Base-by-base conservation (phyloP, 2,797 vertebrate genomes). In the Intellagama lesueurii region DNA sequence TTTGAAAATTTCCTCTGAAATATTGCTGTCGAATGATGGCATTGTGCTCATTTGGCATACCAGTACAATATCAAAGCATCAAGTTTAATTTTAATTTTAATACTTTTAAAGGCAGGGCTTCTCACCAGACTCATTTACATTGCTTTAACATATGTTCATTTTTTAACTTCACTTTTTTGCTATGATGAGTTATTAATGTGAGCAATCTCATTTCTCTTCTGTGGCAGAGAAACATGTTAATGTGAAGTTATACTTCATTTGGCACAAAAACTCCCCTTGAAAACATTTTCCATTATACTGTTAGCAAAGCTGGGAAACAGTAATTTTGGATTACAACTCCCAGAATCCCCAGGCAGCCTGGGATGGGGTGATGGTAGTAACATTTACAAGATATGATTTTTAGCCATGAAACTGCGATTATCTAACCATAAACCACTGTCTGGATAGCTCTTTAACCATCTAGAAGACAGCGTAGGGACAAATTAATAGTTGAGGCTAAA, bases 401-500 rank as follows among this genome's bases (percentile, higher is more conserved):
- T 19, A 79, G 32, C 84, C 5, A 56, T 5, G 64, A 84, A 85
- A 30, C 19, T 90, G 91, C 49, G 66, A 66, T 49, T 90, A 44
- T 86, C 66, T 75, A 84, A 35, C 32, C 70, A 40, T 78, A 91
- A 72, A 6, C 66, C 52, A 91, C 91, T 91, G 81, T 84, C 40
- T 82, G 81, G 69, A 79, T 76, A 69, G 76, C 47, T 95, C 85
- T 91, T 90, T 95, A 94, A 40, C 87, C 89, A 93, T 90, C 5
- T 2, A 88, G 35, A 91, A 60, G 91, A 83, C 92, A n/a, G 24
- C 17, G 17, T 49, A 26, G 44, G 44, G 32, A 16, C 35, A 24
- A 6, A 91, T 89, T 88, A 87, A 93, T 83, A 83, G 70, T 70
- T 76, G 35, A 49, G 66, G 60, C 44, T 1, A 82, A 81, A 6